Evolutionary conservation across 2,113 vertebrate genomes (phyloP), one percentile per base, ranked within the genome.

Genomic region (Ptyas mucosa): DNA sequence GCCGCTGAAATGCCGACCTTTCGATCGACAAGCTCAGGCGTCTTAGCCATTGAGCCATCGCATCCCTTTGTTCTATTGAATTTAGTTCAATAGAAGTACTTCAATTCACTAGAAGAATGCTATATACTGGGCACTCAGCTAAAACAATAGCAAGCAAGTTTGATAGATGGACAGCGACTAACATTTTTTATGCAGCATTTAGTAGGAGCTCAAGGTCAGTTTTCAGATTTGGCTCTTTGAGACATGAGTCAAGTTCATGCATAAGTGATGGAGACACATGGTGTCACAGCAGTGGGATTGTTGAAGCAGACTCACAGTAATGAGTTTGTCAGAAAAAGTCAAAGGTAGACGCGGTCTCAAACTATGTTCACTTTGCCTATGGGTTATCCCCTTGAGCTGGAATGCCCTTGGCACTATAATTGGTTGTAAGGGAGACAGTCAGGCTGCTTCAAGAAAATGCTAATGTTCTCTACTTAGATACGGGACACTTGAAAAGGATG

Each of bases 201-300:
- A 85, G 57, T 89, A 88, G 26, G 18, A 91, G 34, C 55, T 69
- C 75, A 94, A 92, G 55, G 91, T 89, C 75, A 87, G 29, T 21
- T 89, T 92, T 94, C 88, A 55, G 55, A 87, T 92, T 8, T 24
- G n/a, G 0, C 39, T 85, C 75, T 4, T 49, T 87, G 46, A 87
- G 91, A 34, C 90, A 21, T 81, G n/a, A 90, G 75, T 92, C 15
- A 81, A 55, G 8, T 14, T 88, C 43, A 75, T 85, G 92, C 5
- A 55, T 15, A 91, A 57, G 1, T 93, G 86, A 51, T 52, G 87
- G 43, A 91, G 95, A 75, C 11, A 92, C 0, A 5, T 49, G 87
- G 5, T 86, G 51, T 61, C 49, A 53, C 11, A 91, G 75, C 93
- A 94, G 2, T 21, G 26, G 88, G 51, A 95, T 93, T 91, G 94